Evolutionary conservation across 2,888 invertebrate genomes (phyloP).

Genomic region (Galerucella pusilla): DNA sequence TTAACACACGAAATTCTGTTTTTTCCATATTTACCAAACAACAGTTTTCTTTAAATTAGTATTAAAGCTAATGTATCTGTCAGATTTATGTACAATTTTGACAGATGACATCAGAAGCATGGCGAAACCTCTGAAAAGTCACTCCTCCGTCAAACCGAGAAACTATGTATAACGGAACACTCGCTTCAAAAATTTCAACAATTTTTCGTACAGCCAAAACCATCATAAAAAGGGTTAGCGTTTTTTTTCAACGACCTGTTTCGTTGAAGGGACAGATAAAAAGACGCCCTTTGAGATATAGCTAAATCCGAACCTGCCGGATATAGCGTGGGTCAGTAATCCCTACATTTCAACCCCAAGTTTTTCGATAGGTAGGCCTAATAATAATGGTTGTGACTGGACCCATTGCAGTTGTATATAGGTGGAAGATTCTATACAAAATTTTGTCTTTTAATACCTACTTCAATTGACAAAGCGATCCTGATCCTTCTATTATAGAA

Average conservation of each 20-base stretch:
- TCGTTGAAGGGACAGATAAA: neutral
- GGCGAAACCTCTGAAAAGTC: too few relatives aligned
- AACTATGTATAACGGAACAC: too few relatives aligned
- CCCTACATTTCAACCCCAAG: conserved; percentile 16
- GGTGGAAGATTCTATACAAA: conserved; percentile 13
- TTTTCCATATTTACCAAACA: too few relatives aligned
- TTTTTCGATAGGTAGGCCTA: conserved; percentile 17
- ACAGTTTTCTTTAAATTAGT: too few relatives aligned
- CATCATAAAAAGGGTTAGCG: neutral
- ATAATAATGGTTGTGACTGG: conserved; percentile 15
- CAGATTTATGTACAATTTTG: too few relatives aligned
- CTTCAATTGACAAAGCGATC: conserved; percentile 36
- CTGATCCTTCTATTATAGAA: conserved; percentile 30
- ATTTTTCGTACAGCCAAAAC: neutral
- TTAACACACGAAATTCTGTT: too few relatives aligned
- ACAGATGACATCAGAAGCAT: too few relatives aligned
- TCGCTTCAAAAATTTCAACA: too few relatives aligned
- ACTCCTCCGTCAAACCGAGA: too few relatives aligned
- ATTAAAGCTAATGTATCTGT: too few relatives aligned
- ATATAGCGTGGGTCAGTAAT: conserved; percentile 25
- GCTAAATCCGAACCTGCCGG: conserved; percentile 18
- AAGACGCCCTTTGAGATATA: neutral
- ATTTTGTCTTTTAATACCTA: conserved; percentile 35
- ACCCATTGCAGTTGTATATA: conserved; percentile 17
- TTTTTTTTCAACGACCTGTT: conserved; percentile 12